A percentile compares a stretch with the other conserved stretches of the same genome.
phyloP scores from a whole-genome alignment of 2,113 vertebrate genomes.

The Strix aluco region DNA sequence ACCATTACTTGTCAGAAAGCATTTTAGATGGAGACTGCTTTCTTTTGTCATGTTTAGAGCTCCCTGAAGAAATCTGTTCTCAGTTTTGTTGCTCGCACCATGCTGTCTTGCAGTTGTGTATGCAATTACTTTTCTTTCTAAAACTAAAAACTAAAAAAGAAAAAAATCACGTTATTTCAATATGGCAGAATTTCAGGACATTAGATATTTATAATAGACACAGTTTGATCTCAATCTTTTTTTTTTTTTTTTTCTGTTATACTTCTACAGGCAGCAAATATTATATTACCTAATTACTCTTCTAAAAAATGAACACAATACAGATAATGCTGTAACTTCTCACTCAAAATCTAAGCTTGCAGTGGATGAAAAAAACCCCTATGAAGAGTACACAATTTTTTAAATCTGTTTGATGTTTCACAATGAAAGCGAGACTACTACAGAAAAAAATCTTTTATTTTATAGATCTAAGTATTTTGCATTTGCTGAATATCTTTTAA shows the following conservation, averaged over 20 bases:
- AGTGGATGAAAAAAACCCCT: not conserved
- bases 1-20: not conserved
- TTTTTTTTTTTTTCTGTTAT: not conserved
- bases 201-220: not conserved
- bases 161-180: not conserved
- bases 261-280: not conserved
- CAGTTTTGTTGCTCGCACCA: not conserved
- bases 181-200: not conserved
- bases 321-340: not conserved
- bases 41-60: not conserved
- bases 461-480: not conserved
- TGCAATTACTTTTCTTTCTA: not conserved
- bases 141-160: not conserved
- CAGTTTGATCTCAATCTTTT: not conserved
- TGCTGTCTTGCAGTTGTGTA: not conserved
- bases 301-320: not conserved
- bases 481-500: not conserved
- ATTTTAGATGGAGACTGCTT: not conserved
- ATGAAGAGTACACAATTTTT: not conserved
- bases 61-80: not conserved
- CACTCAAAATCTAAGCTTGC: not conserved
- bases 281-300: not conserved
- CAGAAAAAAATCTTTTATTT: not conserved
- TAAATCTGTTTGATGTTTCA: not conserved
- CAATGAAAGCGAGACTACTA: not conserved